A percentile compares a stretch with the other conserved stretches of the same genome.
phyloP scores from a whole-genome alignment of 2,113 vertebrate species.

The Sterrhoptilus dennistouni region DNA sequence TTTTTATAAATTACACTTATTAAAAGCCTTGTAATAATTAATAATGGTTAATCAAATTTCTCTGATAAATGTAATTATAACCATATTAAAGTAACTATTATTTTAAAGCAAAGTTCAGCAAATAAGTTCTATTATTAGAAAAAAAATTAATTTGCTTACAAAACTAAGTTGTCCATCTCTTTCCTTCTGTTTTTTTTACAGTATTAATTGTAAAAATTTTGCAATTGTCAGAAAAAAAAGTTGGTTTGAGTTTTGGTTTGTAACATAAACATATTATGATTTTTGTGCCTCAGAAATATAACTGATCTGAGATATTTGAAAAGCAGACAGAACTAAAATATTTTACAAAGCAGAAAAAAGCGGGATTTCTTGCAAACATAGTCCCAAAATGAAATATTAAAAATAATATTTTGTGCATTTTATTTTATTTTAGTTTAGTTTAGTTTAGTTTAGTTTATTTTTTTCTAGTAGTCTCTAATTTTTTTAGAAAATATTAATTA shows the following conservation, averaged over 20 bases:
- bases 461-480: neutral
- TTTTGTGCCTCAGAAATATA: neutral
- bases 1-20: neutral
- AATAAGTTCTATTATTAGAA: neutral
- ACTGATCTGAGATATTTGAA: neutral
- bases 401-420: neutral
- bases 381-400: neutral
- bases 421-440: too few species aligned
- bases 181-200: neutral
- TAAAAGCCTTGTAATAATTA: neutral
- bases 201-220: neutral
- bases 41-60: neutral
- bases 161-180: neutral
- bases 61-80: neutral
- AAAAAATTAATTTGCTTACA: too few species aligned
- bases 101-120: neutral
- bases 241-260: neutral
- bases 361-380: neutral
- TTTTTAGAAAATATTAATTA: neutral
- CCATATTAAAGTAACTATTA: neutral
- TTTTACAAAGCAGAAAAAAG: neutral
- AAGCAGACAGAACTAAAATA: neutral
- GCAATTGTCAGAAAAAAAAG: neutral
- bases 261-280: neutral
- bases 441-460: too few species aligned